Base-by-base conservation (phyloP, 2,888 invertebrate species). In the Catotricha subobsoleta region DNA sequence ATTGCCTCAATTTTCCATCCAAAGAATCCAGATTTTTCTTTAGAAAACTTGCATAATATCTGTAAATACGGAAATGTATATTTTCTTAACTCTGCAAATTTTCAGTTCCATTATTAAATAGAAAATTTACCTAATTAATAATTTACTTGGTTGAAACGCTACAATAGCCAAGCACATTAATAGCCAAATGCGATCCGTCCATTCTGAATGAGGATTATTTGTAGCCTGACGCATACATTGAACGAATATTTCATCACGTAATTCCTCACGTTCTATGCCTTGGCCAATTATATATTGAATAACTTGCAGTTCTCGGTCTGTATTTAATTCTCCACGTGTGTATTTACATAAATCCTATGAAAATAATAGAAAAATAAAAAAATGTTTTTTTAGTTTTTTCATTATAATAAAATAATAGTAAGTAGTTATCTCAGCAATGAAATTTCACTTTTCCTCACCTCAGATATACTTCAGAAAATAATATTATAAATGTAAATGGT, bases 171-270 rank as follows among this genome's bases (percentile, higher is more conserved):
- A 68, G 57, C 90, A 90, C 37, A 94, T 68, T 2, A 94, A 63
- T 29, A 90, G 68, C 92, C 92, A 94, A 15, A 90, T 74, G 42
- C 83, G 72, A 53, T 88, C 81, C 1, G 80, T 74, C 66, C 82
- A 80, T 47, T 90, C 90, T 2, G 74, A 65, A 45, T 75, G 80
- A 0, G 92, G 90, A 57, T 90, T 91, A 50, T 86, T 87, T 12
- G 86, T 91, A 33, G 82, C 76, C 64, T 88, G 87, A 51, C 90
- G 67, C 53, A 88, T 81, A 51, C 86, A 82, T 52, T 88, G 87
- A 10, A 88, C 81, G 47, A 86, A 74, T 49, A 94, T 81, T 65
- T 94, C 94, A 57, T 94, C 94, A 8, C 92, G 64, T 8, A 94
- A 60, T 57, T 94, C 92, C 52, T 92, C 90, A 9, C 91, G 69